Evolutionary conservation across 2,113 vertebrate species (phyloP), one percentile per base, ranked within the genome.

Genomic region (Phyllopteryx taeniolatus): DNA sequence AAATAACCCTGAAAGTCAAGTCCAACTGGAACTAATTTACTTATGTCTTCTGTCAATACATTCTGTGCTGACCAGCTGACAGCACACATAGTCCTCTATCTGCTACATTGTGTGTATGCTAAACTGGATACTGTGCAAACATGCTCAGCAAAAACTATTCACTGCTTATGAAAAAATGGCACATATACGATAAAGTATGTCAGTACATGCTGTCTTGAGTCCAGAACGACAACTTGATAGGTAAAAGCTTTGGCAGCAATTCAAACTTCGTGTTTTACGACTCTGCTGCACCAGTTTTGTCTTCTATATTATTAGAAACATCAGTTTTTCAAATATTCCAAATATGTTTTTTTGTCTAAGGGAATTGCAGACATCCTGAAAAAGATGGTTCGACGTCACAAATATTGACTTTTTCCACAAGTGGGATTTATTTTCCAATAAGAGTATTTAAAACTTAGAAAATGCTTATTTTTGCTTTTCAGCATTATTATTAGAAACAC

Each of bases 21-120:
- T 70, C 76, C 27, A 64, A 31, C 43, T 65, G 54, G 33, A 62
- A 22, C 57, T 68, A 53, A 76, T 77, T 82, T 27, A 85, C 56
- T 73, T 72, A 62, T 27, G 13, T 5, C 42, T 13, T 47, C 61
- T 35, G 53, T 77, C 65, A 78, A 77, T 78, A 68, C 9, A 35
- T 35, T 71, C 19, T 0, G 15, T 49, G 74, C 31, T 47, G 4
- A 79, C 33, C 57, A 0, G 66, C 49, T 56, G 73, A 70, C 68
- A 68, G 42, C 67, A 64, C 27, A 44, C 13, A 20, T 14, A 53
- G 62, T 77, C 64, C n/a, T 43, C 65, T 67, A 57, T 53, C 72
- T 80, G 57, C 61, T n/a, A 19, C 75, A 61, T 49, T 63, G 62
- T 71, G 62, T 71, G 53, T 39, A 70, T 74, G 46, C 61, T 57